Evolutionary conservation across 1,140 invertebrate genomes (phyloP), one percentile per base, ranked within the genome.

Genomic region (Archivesica marissinica): DNA sequence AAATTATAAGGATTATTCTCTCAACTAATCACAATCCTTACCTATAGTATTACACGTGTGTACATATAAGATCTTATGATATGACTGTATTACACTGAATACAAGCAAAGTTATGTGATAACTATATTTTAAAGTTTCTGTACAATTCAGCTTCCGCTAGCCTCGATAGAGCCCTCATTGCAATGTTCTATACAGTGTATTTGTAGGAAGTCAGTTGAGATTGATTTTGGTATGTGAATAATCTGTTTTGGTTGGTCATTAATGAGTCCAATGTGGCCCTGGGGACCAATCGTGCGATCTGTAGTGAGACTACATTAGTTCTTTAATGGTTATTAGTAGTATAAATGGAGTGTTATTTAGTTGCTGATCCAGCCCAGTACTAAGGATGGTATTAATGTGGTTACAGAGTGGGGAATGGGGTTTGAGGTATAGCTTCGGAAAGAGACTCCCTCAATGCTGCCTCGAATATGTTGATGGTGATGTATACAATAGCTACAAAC

Each of bases 221-320:
- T 76, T 76, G 74, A 76, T 76, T 72, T 59, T 59, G 50, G 50
- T 52, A 72, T 76, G n/a, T 35, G 11, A 56, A 76, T 76, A 76
- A 76, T 76, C 74, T 56, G 74, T 56, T 39, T 59, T 38, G 74
- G 39, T 76, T 20, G 23, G 0, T 52, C 52, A 56, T 52, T 76
- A 56, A 76, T 59, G 74, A 76, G 47, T 56, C 74, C 25, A 39
- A 76, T 56, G 35, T 17, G 30, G 56, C 74, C 74, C 33, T 20
- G 9, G 20, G 74, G 74, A 56, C 23, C 44, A 35, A 52, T 76
- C 38, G 17, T 1, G 33, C 7, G 17, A 50, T 76, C 28, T 33
- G 44, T 52, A 59, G 30, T 35, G 15, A 35, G 47, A 23, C 44
- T 56, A 20, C n/a, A 39, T 76, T 38, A 20, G 74, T 59, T 52